phyloP scores from a whole-genome alignment of 2,888 invertebrate genomes.

The Drosophila nigritarsus region DNA sequence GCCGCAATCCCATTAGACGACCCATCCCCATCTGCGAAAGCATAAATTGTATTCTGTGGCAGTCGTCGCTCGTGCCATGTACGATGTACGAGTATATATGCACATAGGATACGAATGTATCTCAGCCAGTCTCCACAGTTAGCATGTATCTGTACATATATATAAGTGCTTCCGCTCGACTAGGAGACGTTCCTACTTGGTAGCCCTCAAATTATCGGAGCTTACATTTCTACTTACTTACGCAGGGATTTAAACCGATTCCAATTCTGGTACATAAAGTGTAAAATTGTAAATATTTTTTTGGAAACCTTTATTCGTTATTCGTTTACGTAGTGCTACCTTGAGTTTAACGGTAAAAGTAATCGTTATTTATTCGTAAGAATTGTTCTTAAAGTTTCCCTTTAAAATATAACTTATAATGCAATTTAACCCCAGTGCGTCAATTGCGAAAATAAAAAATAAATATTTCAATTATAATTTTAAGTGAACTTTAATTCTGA shows the following conservation, averaged over 20 bases:
- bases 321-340: no score
- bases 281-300: not conserved
- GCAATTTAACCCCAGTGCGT: not conserved
- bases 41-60: conserved; percentile 52
- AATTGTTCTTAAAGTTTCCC: not conserved
- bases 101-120: conserved; percentile 7
- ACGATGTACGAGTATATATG: not conserved
- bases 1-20: conserved; percentile 59
- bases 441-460: not conserved
- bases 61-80: not conserved
- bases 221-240: not conserved
- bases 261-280: not conserved
- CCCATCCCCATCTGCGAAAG: not conserved
- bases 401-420: not conserved
- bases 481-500: not conserved
- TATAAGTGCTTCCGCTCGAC: conserved; percentile 3
- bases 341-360: not conserved
- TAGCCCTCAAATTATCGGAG: not conserved
- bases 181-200: not conserved
- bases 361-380: not conserved
- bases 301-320: no score
- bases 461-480: not conserved
- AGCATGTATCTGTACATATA: not conserved
- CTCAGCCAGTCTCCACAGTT: not conserved
- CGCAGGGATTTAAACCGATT: not conserved